Conservation (phyloP, 2,113 vertebrate species). For the Coptodon rendalli region DNA sequence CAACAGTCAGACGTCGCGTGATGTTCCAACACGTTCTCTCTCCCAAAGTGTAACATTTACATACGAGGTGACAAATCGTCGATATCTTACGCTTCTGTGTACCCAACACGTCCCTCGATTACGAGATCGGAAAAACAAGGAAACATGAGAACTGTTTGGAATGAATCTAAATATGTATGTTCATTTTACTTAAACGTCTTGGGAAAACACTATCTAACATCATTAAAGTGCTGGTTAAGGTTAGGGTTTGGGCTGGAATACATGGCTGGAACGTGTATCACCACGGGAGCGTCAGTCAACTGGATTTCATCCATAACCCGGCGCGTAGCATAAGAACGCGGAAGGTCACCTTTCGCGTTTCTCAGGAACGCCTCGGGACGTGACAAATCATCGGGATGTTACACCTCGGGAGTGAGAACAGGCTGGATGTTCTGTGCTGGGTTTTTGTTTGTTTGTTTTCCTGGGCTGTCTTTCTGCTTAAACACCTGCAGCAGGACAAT, state of each 20-base stretch:
- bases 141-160: not conserved
- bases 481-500: not conserved
- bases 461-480: not conserved
- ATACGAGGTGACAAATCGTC: not conserved
- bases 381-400: not conserved
- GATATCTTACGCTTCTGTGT: not conserved
- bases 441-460: not conserved
- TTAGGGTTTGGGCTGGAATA: not conserved
- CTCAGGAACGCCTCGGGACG: not conserved
- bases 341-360: not conserved
- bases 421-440: not conserved
- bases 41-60: not conserved
- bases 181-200: not conserved
- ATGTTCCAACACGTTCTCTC: not conserved
- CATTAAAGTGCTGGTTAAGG: not conserved
- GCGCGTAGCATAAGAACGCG: not conserved
- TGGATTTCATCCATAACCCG: not conserved
- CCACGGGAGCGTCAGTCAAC: fast-evolving
- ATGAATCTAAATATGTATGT: not conserved
- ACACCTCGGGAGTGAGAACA: not conserved
- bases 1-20: not conserved
- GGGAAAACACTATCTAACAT: not conserved
- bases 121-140: fast-evolving
- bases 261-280: not conserved
- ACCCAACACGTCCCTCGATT: not conserved